Evolutionary conservation across 2,797 vertebrate species (phyloP).

Genomic region (Danio albolineatus): DNA sequence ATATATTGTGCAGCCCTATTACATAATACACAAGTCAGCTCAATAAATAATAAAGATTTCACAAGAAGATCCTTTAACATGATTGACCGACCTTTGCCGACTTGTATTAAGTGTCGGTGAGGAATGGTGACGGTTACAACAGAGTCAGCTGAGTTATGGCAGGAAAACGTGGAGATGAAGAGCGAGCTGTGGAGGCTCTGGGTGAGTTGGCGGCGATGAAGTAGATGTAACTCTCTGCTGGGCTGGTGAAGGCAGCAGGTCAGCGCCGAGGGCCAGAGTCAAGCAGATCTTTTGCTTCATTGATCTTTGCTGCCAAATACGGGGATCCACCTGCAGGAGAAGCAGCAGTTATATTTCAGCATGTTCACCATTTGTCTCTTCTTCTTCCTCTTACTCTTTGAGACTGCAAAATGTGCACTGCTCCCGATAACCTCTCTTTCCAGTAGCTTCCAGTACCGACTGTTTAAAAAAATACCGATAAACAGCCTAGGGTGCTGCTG

Average conservation of each 20-base stretch:
- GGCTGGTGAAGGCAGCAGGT: conserved; percentile 59
- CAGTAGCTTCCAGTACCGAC: background rate
- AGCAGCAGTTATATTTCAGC: conserved; percentile 41
- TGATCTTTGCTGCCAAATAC: conserved; percentile 92
- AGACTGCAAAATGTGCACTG: conserved; percentile 1
- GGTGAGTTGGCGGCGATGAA: conserved; percentile 40
- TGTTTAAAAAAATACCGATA: no score
- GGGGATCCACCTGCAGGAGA: conserved; percentile 86
- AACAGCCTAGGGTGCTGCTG: no score
- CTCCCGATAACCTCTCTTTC: background rate
- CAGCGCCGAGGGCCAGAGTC: conserved; percentile 83
- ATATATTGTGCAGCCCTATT: no score
- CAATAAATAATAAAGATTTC: conserved; percentile 31
- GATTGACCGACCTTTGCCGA: conserved; percentile 7
- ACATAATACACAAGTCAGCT: conserved; percentile 17
- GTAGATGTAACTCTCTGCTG: conserved; percentile 23
- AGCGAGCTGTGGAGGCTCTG: conserved; percentile 5
- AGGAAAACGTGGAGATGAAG: conserved; percentile 22
- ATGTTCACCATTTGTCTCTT: background rate
- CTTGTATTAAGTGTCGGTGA: conserved; percentile 3
- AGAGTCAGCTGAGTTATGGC: conserved; percentile 12
- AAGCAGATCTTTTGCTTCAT: conserved; percentile 92
- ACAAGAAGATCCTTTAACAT: conserved; percentile 38
- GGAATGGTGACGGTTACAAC: conserved; percentile 11
- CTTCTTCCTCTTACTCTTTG: background rate